phyloP scores from a whole-genome alignment of 2,797 vertebrate species.

The Gallinago solitaria region DNA sequence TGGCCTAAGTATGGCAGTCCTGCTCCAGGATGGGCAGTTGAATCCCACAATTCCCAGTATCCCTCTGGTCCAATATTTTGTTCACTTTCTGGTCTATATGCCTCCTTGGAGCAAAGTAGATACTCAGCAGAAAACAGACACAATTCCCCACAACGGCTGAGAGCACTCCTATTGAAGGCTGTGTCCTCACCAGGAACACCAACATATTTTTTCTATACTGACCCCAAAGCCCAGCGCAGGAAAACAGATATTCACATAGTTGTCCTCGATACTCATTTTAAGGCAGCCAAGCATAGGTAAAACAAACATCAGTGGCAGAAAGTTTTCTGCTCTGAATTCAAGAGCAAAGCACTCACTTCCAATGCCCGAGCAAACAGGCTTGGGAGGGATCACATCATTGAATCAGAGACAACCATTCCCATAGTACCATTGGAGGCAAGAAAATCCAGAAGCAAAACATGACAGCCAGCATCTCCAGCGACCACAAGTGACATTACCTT shows the following conservation, averaged over 20 bases:
- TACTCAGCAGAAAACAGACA: not conserved
- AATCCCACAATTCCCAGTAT: not conserved
- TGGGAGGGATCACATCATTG: not conserved
- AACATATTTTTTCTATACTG: not conserved
- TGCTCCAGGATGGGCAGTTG: not conserved
- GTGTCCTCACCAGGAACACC: not conserved
- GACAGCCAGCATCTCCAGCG: not conserved
- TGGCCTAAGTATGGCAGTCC: not conserved
- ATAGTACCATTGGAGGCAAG: not conserved
- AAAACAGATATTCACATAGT: rapidly evolving
- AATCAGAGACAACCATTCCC: not conserved
- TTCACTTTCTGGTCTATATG: not conserved
- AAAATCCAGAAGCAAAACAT: not conserved
- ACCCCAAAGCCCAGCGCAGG: not conserved
- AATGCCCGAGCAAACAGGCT: not conserved
- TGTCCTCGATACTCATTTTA: not conserved
- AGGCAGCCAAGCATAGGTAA: not conserved
- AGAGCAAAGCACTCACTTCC: not conserved
- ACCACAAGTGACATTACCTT: not conserved
- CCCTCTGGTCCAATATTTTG: not conserved
- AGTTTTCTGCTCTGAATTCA: not conserved
- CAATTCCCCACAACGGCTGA: not conserved
- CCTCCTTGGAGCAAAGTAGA: not conserved
- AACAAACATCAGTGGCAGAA: not conserved
- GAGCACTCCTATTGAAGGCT: not conserved